Evolutionary conservation across 2,888 invertebrate genomes (phyloP).

Genomic region (Diplolepis rosae): DNA sequence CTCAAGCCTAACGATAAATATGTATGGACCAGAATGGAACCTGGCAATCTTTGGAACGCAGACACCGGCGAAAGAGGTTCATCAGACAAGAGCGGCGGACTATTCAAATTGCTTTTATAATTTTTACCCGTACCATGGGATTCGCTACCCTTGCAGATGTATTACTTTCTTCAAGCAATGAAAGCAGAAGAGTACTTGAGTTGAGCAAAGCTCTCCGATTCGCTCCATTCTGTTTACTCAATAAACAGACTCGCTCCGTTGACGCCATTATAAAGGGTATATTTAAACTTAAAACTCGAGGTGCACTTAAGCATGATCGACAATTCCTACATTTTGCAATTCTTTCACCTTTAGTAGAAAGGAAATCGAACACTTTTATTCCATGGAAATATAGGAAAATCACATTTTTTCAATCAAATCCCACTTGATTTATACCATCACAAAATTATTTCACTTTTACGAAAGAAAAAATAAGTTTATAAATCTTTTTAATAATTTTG

Average conservation of each 20-base stretch:
- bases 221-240: conserved; percentile 48
- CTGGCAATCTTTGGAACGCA: conserved; percentile 21
- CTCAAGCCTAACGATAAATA: conserved; percentile 37
- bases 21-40: conserved; percentile 33
- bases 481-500: too few species aligned
- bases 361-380: too few species aligned
- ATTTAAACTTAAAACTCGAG: conserved; percentile 38
- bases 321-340: background rate
- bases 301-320: background rate
- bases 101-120: conserved; percentile 24
- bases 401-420: too few species aligned
- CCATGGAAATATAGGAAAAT: too few species aligned
- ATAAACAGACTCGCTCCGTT: conserved; percentile 47
- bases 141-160: background rate
- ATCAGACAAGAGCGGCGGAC: background rate
- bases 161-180: conserved; percentile 9
- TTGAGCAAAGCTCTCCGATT: conserved; percentile 35
- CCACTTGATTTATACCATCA: too few species aligned
- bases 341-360: too few species aligned
- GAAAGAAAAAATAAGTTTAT: too few species aligned
- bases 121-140: conserved; percentile 1
- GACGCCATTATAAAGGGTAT: conserved; percentile 43
- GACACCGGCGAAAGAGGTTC: conserved; percentile 1
- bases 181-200: background rate
- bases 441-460: too few species aligned